Conservation (phyloP, 2,113 vertebrate species). For the Perccottus glenii region DNA sequence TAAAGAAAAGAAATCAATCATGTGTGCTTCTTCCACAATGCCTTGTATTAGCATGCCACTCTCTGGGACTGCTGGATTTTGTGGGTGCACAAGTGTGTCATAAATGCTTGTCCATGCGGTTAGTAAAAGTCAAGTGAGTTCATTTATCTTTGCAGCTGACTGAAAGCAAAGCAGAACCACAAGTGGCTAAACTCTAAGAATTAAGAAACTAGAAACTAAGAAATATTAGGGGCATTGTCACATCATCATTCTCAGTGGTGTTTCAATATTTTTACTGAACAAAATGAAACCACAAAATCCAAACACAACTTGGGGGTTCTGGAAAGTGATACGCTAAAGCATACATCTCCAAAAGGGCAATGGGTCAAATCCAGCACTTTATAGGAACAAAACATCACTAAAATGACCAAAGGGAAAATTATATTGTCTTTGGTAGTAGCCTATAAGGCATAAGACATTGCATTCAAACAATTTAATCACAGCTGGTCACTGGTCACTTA, state of each 20-base stretch:
- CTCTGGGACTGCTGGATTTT: constrained; percentile 41
- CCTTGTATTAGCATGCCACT: constrained; percentile 44
- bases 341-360: neutral
- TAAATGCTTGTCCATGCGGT: constrained; percentile 46
- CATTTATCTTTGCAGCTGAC: constrained; percentile 41
- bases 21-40: constrained; percentile 20
- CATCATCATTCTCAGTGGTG: neutral
- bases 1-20: constrained; percentile 44
- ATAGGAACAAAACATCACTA: neutral
- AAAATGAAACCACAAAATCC: neutral
- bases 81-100: constrained; percentile 32
- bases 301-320: neutral
- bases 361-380: neutral
- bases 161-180: constrained; percentile 43
- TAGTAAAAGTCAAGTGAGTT: constrained; percentile 42
- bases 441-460: neutral
- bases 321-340: neutral
- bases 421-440: too few species aligned
- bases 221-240: constrained; percentile 5
- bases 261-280: constrained; percentile 9
- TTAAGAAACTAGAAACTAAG: neutral
- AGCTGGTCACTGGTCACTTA: neutral
- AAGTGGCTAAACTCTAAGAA: constrained; percentile 9
- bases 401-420: too few species aligned
- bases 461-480: neutral